phyloP scores from a whole-genome alignment of 2,888 invertebrate genomes.

The Aphelenchoides bicaudatus region DNA sequence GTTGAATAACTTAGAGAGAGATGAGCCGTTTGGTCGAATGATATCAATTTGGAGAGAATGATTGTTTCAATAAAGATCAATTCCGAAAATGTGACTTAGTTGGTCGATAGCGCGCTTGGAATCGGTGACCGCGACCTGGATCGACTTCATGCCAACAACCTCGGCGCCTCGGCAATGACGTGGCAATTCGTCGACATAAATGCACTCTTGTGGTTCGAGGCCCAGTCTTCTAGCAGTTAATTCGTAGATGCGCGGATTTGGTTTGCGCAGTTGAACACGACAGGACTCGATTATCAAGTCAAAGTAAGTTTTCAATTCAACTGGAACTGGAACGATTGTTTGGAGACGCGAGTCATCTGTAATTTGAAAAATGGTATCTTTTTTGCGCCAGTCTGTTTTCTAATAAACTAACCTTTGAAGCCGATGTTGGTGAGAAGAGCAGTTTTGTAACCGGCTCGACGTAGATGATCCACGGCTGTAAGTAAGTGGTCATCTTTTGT shows the following conservation, averaged over 20 bases:
- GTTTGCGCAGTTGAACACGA: slow-evolving; percentile 37
- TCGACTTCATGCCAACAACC: slow-evolving; percentile 39
- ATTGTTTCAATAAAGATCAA: slow-evolving; percentile 6
- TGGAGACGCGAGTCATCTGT: slow-evolving; percentile 1
- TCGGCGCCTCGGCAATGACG: slow-evolving; percentile 52
- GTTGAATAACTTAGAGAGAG: too few species aligned
- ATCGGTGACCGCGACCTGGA: slow-evolving; percentile 17
- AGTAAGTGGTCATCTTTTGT: not conserved
- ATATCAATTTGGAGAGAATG: too few species aligned
- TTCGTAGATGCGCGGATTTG: slow-evolving; percentile 36
- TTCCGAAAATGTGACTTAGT: not conserved
- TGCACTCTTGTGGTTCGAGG: slow-evolving; percentile 49
- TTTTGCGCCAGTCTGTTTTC: too few species aligned
- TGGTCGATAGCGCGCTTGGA: slow-evolving; percentile 4
- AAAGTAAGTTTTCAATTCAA: slow-evolving; percentile 32
- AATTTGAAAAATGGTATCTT: too few species aligned
- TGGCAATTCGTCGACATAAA: slow-evolving; percentile 63
- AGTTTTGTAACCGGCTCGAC: slow-evolving; percentile 33
- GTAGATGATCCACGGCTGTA: not conserved
- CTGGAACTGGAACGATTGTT: not conserved
- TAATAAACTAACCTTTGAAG: too few species aligned
- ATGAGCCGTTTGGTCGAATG: too few species aligned
- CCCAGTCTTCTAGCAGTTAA: slow-evolving; percentile 19
- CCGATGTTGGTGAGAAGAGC: slow-evolving; percentile 45
- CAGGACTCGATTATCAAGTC: slow-evolving; percentile 44